phyloP scores from a whole-genome alignment of 1,140 invertebrate genomes.

The Calliopsis andreniformis region DNA sequence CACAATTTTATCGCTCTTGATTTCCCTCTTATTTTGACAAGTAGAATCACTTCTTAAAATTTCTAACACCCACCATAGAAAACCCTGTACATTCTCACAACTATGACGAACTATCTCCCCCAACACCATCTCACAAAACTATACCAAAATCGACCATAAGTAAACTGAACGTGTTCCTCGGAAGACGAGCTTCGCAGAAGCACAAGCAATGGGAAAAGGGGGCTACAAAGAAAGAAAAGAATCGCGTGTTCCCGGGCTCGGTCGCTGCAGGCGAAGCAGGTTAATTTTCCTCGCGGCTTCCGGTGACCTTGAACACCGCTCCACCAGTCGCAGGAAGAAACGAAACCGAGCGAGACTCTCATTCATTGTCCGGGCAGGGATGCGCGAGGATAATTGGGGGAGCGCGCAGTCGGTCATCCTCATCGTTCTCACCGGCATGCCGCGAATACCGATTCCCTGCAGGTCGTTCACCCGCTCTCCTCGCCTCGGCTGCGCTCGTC shows the following conservation, averaged over 20 bases:
- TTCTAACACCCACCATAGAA: too few relatives aligned
- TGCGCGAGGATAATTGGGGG: slow-evolving; percentile 53
- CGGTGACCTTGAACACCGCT: slow-evolving; percentile 55
- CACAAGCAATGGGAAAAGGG: neutral
- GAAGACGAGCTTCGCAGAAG: too few relatives aligned
- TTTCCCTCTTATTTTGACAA: too few relatives aligned
- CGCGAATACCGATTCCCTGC: slow-evolving; percentile 69
- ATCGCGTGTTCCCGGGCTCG: slow-evolving; percentile 22
- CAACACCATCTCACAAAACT: too few relatives aligned
- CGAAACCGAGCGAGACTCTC: slow-evolving; percentile 37
- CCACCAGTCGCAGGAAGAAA: slow-evolving; percentile 32
- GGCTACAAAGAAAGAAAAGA: slow-evolving; percentile 10
- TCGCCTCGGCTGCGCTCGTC: slow-evolving; percentile 33
- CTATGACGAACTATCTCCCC: too few relatives aligned
- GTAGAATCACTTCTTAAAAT: too few relatives aligned
- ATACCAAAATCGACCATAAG: too few relatives aligned
- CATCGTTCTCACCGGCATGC: slow-evolving; percentile 72
- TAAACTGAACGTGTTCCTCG: too few relatives aligned
- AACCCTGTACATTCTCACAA: too few relatives aligned
- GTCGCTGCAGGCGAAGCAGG: slow-evolving; percentile 19
- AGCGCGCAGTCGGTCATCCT: slow-evolving; percentile 65
- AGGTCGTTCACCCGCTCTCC: slow-evolving; percentile 71
- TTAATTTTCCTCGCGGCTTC: slow-evolving; percentile 52
- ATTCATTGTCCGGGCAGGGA: slow-evolving; percentile 52
- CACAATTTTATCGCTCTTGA: too few relatives aligned